Evolutionary conservation across 2,888 invertebrate genomes (phyloP).

Genomic region (Tineola bisselliella): DNA sequence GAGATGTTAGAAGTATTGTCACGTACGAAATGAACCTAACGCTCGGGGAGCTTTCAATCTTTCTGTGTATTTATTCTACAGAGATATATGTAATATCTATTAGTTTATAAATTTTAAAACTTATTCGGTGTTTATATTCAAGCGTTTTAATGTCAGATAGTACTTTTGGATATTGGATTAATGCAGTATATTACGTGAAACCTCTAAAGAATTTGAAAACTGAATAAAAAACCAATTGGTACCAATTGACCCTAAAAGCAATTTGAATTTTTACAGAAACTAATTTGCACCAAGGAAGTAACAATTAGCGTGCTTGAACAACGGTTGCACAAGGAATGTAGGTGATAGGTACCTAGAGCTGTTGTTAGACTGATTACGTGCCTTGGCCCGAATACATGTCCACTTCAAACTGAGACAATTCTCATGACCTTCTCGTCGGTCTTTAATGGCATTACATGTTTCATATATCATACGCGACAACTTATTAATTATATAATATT

Average conservation of each 20-base stretch:
- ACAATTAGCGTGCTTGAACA: background rate
- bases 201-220: too few relatives aligned
- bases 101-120: too few relatives aligned
- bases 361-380: constrained; percentile 1
- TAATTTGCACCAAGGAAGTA: constrained; percentile 1
- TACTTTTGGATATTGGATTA: too few relatives aligned
- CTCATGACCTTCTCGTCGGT: constrained; percentile 13
- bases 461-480: background rate
- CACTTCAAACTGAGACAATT: constrained; percentile 11
- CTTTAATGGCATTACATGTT: background rate
- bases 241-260: background rate
- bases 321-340: constrained; percentile 1
- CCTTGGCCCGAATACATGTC: constrained; percentile 12
- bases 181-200: too few relatives aligned
- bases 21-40: too few relatives aligned
- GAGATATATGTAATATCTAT: too few relatives aligned
- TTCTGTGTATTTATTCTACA: too few relatives aligned
- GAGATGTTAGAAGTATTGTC: too few relatives aligned
- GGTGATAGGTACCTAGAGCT: background rate
- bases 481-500: background rate
- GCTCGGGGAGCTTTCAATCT: too few relatives aligned
- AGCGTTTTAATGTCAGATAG: too few relatives aligned
- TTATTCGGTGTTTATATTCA: too few relatives aligned
- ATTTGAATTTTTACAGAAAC: background rate
- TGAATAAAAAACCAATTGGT: too few relatives aligned